These are phyloP conservation scores for Eubasilissa splendida DNA, from an alignment of 2,888 invertebrate genomes.

Conservation along the genomic window DNA sequence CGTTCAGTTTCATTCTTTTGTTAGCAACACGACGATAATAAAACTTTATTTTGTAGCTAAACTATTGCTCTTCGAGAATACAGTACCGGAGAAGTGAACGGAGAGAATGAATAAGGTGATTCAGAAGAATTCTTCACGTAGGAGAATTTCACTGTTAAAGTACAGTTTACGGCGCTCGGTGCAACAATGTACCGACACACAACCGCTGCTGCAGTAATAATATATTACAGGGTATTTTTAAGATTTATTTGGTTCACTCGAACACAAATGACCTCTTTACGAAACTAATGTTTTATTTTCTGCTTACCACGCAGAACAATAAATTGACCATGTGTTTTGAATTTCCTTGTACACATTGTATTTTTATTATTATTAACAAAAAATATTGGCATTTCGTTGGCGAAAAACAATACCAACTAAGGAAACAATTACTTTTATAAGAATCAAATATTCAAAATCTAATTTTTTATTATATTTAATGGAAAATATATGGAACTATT, in stretches of 20 bases:
- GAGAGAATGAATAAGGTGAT: slow-evolving; percentile 2
- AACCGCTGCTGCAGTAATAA: not conserved
- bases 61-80: not conserved
- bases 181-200: slow-evolving; percentile 1
- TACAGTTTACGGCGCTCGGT: not conserved
- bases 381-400: too few relatives aligned
- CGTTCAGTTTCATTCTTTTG: not conserved
- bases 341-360: too few relatives aligned
- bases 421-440: too few relatives aligned
- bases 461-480: too few relatives aligned
- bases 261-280: too few relatives aligned
- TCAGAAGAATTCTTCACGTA: not conserved
- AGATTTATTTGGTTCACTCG: not conserved
- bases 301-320: too few relatives aligned
- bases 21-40: not conserved
- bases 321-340: too few relatives aligned
- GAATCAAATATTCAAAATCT: too few relatives aligned
- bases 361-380: too few relatives aligned
- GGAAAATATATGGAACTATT: too few relatives aligned
- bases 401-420: too few relatives aligned
- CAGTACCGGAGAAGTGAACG: not conserved
- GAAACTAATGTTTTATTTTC: too few relatives aligned
- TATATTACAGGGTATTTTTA: not conserved
- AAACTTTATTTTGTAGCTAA: not conserved
- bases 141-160: slow-evolving; percentile 10